Evolutionary conservation across 2,113 vertebrate genomes (phyloP), one percentile per base, ranked within the genome.

Genomic region (Sterna hirundo): DNA sequence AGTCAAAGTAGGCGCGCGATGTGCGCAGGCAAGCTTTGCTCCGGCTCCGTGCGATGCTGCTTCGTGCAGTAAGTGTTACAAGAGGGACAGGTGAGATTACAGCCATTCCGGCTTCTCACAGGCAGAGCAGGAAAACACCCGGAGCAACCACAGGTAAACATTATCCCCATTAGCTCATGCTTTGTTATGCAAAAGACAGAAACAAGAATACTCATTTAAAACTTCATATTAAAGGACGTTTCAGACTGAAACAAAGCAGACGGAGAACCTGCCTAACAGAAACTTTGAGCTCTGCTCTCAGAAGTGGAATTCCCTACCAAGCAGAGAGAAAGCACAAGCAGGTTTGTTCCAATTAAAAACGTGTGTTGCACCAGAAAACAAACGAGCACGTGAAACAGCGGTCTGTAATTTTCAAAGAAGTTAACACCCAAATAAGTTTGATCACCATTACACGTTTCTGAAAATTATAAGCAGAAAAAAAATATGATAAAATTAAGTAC

Each of bases 261-360:
- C 20, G 0, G 9, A 92, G 81, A 81, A 94, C 58, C 36, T 66
- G 86, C 81, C 71, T 86, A 86, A 92, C 60, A 94, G 68, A 88
- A 96, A 96, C 94, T 97, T 96, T 96, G 74, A 97, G 77, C 40
- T 88, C 42, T 81, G 78, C 42, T 84, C 81, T 92, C 57, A 42
- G 46, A 93, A 91, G 65, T 78, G 27, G 25, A 36, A 58, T 75
- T 95, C 83, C 75, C 75, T 79, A 55, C 74, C 76, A 79, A 94
- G 75, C 66, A 89, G 86, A 76, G 69, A 80, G 74, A 78, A 94
- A 94, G 46, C 52, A 55, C 68, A 76, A 46, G 42, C 58, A 71
- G 64, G 66, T 90, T 47, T 40, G 57, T 62, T 64, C 78, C 92
- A 92, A 66, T 93, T 92, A 83, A 96, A 97, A 96, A 77, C 86